Conservation (phyloP, 2,888 invertebrate species). For the Drosophila kambysellisi region DNA sequence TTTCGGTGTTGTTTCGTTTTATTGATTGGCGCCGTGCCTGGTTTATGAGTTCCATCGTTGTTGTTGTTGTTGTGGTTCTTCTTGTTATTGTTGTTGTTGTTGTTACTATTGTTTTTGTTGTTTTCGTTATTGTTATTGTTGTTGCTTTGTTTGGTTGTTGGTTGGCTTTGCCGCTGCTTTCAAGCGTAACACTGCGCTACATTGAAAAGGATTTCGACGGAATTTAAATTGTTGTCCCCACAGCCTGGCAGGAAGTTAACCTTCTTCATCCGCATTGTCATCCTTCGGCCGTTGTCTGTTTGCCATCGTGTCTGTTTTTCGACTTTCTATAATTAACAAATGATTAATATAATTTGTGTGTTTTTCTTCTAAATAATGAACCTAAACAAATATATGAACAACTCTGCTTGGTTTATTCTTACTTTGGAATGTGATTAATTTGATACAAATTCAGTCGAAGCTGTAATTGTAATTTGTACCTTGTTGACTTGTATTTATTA, state of each 20-base stretch:
- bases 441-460: not conserved
- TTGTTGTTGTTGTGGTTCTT: slow-evolving; percentile 8
- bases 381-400: slow-evolving; percentile 22
- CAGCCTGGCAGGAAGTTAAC: slow-evolving; percentile 30
- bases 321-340: slow-evolving; percentile 39
- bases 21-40: slow-evolving; percentile 76
- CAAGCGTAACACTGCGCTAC: slow-evolving; percentile 54
- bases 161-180: slow-evolving; percentile 44
- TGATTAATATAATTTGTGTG: slow-evolving; percentile 21
- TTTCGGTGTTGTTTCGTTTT: slow-evolving; percentile 66
- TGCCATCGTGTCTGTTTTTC: not conserved
- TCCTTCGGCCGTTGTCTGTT: not conserved
- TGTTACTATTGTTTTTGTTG: slow-evolving; percentile 30
- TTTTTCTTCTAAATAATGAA: not conserved
- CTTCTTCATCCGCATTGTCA: slow-evolving; percentile 8
- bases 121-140: slow-evolving; percentile 16
- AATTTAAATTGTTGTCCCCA: slow-evolving; percentile 60
- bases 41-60: slow-evolving; percentile 60
- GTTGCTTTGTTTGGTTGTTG: slow-evolving; percentile 34
- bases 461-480: not conserved
- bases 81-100: slow-evolving; percentile 9
- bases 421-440: not conserved
- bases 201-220: slow-evolving; percentile 67
- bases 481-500: not conserved
- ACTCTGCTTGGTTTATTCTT: not conserved